These are phyloP conservation scores for Byasa hedistus DNA, from an alignment of 2,888 invertebrate species.

Conservation along the genomic window DNA sequence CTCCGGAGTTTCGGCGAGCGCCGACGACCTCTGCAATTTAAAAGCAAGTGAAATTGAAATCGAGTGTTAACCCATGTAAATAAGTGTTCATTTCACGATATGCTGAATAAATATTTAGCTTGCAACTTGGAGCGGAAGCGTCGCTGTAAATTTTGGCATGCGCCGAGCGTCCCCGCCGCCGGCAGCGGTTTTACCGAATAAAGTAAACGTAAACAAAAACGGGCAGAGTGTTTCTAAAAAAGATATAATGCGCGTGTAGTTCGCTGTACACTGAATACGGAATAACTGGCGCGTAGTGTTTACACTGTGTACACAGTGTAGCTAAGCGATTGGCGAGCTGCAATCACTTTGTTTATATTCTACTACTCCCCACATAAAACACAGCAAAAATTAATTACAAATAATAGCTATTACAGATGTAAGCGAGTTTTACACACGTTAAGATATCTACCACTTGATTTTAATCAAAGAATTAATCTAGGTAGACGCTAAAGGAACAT, in stretches of 20 bases:
- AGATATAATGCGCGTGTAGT: conserved; percentile 17
- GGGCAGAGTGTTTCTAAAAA: conserved; percentile 20
- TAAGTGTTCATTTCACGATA: neutral
- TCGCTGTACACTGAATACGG: conserved; percentile 17
- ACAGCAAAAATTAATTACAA: too few relatives aligned
- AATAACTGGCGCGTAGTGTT: conserved; percentile 2
- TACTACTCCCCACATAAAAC: too few relatives aligned
- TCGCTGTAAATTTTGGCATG: conserved; percentile 26
- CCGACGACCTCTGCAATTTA: too few relatives aligned
- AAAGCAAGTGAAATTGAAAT: too few relatives aligned
- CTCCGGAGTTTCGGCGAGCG: too few relatives aligned
- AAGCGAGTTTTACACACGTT: too few relatives aligned
- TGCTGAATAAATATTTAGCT: conserved; percentile 9
- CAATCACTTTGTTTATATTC: too few relatives aligned
- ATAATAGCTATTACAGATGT: too few relatives aligned
- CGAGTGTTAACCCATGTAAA: too few relatives aligned
- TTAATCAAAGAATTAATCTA: too few relatives aligned
- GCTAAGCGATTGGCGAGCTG: neutral
- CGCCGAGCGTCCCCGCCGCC: conserved; percentile 20
- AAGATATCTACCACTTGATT: too few relatives aligned
- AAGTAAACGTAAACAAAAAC: conserved; percentile 8
- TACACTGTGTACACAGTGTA: neutral
- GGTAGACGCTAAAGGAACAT: too few relatives aligned
- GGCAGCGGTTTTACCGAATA: conserved; percentile 18
- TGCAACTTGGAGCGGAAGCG: conserved; percentile 14